Percentiles rank a stretch among this genome's conserved stretches.
phyloP scores from a whole-genome alignment of 2,888 invertebrate genomes.

The Bellardia pandia region DNA sequence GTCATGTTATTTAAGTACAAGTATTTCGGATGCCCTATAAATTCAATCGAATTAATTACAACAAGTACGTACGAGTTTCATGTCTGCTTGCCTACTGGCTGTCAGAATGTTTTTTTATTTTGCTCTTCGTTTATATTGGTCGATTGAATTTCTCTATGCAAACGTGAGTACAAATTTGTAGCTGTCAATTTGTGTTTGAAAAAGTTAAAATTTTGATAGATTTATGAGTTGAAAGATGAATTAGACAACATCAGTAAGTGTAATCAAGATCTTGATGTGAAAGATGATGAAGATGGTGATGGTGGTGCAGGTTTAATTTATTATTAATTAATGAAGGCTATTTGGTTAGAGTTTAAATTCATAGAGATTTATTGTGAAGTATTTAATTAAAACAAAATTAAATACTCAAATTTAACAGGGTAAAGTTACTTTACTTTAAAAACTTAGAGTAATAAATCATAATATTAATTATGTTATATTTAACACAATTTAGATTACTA shows the following conservation, averaged over 20 bases:
- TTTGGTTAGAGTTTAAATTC: conserved; percentile 1
- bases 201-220: conserved; percentile 60
- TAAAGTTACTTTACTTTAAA: neutral
- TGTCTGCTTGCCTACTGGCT: neutral
- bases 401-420: neutral
- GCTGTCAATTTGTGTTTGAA: conserved; percentile 63
- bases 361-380: neutral
- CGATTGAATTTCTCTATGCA: conserved; percentile 17
- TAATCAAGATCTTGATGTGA: conserved; percentile 7
- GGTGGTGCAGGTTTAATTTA: conserved; percentile 28
- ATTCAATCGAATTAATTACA: conserved; percentile 68
- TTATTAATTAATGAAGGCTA: conserved; percentile 28
- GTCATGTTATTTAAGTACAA: conserved; percentile 44
- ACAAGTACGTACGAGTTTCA: conserved; percentile 3
- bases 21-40: conserved; percentile 60
- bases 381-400: neutral
- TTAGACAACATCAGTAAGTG: neutral
- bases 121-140: conserved; percentile 19
- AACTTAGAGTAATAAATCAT: neutral
- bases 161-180: conserved; percentile 25
- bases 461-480: neutral
- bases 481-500: too few relatives aligned
- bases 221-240: conserved; percentile 62
- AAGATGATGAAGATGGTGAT: neutral
- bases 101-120: neutral